These are phyloP conservation scores for Galaxea fascicularis DNA, from an alignment of 92 coral and sea anemone genomes.

Conservation along the genomic window DNA sequence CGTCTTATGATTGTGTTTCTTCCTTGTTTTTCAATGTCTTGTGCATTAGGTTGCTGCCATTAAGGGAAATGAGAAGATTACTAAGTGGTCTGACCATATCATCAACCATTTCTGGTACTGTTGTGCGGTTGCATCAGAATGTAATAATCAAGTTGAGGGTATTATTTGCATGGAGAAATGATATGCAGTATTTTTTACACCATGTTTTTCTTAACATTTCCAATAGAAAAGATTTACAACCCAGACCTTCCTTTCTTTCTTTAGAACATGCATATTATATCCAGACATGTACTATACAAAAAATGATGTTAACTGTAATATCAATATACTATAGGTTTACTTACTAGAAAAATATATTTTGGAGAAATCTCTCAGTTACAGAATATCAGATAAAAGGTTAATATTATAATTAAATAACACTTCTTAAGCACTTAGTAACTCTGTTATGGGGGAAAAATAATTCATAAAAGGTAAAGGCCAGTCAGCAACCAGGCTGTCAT, in stretches of 20 bases:
- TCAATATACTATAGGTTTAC: neutral
- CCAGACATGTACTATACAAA: too few relatives aligned
- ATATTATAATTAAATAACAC: neutral
- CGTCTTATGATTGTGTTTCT: neutral
- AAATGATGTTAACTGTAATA: neutral
- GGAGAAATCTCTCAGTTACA: neutral
- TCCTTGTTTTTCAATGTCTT: neutral
- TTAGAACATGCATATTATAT: too few relatives aligned
- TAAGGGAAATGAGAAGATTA: too few relatives aligned
- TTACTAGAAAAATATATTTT: neutral
- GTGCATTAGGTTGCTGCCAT: too few relatives aligned
- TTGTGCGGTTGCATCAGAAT: slow-evolving; percentile 21
- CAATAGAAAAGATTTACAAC: too few relatives aligned
- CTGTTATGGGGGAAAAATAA: slow-evolving; percentile 7
- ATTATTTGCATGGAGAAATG: too few relatives aligned
- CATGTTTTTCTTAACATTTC: too few relatives aligned
- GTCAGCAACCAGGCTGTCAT: slow-evolving; percentile 11
- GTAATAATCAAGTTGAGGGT: neutral
- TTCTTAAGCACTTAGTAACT: neutral
- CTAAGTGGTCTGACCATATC: too few relatives aligned
- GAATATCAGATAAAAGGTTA: neutral
- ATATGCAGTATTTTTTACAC: neutral
- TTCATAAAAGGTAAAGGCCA: neutral
- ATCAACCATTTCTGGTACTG: too few relatives aligned
- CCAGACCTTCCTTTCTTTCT: too few relatives aligned